Base-by-base conservation (phyloP, 2,113 vertebrate species). In the Silurus asotus region DNA sequence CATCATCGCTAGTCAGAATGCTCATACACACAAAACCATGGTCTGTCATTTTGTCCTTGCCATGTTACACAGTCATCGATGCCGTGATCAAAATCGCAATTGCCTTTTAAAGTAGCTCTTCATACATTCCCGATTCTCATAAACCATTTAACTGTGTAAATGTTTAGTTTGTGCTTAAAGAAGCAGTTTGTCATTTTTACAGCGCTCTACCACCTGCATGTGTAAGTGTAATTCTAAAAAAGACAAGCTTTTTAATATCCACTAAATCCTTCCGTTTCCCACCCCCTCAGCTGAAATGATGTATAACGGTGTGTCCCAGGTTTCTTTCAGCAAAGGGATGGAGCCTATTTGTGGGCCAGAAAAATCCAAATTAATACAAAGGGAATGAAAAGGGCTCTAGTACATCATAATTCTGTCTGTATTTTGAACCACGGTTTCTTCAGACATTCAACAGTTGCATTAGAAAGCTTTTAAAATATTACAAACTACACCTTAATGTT, bases 401-500 rank as follows among this genome's bases (percentile, higher is more conserved):
- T 56, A n/a, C 6, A 56, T 53, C 8, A n/a, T 59, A 37, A 37
- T 37, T 37, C 37, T 59, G 75, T 28, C 75, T 53, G 56, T 25
- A 25, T 77, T 58, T 13, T 58, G n/a, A 58, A 37, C 37, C 17
- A 58, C 7, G 5, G 0, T 78, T 55, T 28, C 8, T 28, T 28
- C 37, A 37, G 28, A 45, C 17, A 6, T 13, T 10, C 59, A 45
- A 45, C 20, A 28, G 17, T 19, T 79, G 20, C 6, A 6, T 20
- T 37, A 11, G 55, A 37, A 19, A 20, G 9, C 59, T 9, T 19
- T 28, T 37, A 55, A 78, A 58, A 78, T 37, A 37, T 78, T 78
- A 78, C 76, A 78, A 78, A 78, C 55, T 58, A 55, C 53, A 58
- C 8, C 76, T 78, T 78, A 78, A 58, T 58, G n/a, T n/a, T 8